Conservation (phyloP, 1,140 invertebrate genomes). For the Goniozus legneri region DNA sequence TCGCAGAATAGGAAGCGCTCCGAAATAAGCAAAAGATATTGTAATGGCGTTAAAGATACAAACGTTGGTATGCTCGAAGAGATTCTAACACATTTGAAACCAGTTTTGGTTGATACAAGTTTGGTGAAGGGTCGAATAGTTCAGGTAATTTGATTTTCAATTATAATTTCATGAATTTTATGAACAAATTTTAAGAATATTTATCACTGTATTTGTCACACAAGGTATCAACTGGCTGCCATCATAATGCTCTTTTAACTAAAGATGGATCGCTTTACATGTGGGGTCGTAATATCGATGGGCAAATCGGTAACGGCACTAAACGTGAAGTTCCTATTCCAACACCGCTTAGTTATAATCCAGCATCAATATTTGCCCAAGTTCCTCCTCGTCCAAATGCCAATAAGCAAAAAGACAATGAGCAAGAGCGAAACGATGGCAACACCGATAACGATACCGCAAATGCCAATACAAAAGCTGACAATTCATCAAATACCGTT, state of each 20-base stretch:
- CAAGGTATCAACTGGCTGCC: conserved; percentile 64
- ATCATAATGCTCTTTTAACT: conserved; percentile 67
- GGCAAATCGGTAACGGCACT: conserved; percentile 65
- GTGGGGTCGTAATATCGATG: conserved; percentile 71
- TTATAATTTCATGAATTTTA: background rate
- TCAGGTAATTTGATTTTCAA: conserved; percentile 43
- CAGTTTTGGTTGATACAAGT: conserved; percentile 59
- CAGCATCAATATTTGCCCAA: conserved; percentile 32
- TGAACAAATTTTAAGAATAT: conserved; percentile 2
- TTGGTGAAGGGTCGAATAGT: conserved; percentile 58
- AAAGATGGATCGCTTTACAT: conserved; percentile 63
- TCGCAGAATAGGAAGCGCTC: conserved; percentile 17
- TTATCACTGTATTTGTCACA: background rate
- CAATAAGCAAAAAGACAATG: conserved; percentile 16
- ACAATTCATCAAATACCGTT: conserved; percentile 2
- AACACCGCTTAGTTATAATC: conserved; percentile 31
- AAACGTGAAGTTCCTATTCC: conserved; percentile 53
- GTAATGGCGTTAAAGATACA: conserved; percentile 26
- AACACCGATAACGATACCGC: conserved; percentile 10
- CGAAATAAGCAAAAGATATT: conserved; percentile 10
- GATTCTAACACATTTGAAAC: conserved; percentile 54
- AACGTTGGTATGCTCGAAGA: conserved; percentile 39
- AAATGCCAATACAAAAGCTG: background rate
- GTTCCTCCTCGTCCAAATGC: conserved; percentile 30
- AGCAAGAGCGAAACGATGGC: conserved; percentile 13